These are phyloP conservation scores for Thera obeliscata DNA, from an alignment of 2,888 invertebrate species.

Conservation along the genomic window DNA sequence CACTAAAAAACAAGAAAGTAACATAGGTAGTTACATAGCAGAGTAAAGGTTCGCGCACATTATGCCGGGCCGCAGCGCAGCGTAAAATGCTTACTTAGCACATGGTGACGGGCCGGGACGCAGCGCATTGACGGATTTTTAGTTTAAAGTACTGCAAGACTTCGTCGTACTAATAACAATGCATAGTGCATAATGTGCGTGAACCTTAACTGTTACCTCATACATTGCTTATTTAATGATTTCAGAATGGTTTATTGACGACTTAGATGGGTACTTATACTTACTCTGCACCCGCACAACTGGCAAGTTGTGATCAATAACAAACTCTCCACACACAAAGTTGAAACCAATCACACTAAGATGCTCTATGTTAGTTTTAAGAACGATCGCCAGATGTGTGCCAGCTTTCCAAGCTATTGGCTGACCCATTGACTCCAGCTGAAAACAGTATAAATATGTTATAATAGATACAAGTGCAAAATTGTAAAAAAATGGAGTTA, in stretches of 20 bases:
- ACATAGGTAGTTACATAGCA: too few species aligned
- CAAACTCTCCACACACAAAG: conserved; percentile 88
- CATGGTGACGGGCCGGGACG: too few species aligned
- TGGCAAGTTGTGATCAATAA: conserved; percentile 90
- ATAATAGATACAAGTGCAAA: not conserved
- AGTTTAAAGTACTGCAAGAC: too few species aligned
- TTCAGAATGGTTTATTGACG: not conserved
- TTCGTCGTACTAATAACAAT: too few species aligned
- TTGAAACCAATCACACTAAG: conserved; percentile 89
- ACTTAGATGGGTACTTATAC: conserved; percentile 78
- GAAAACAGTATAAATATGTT: conserved; percentile 33
- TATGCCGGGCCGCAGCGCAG: too few species aligned
- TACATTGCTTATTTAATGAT: too few species aligned
- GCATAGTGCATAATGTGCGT: too few species aligned
- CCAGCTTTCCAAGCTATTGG: conserved; percentile 92
- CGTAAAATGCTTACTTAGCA: too few species aligned
- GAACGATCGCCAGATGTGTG: conserved; percentile 88
- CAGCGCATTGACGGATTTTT: too few species aligned
- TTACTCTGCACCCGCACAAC: conserved; percentile 91
- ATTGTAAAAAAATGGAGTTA: not conserved
- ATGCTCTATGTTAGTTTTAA: conserved; percentile 91
- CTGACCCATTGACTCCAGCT: conserved; percentile 92
- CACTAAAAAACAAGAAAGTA: too few species aligned
- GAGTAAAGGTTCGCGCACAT: too few species aligned
- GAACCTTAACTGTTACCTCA: too few species aligned